Evolutionary conservation across 2,888 invertebrate species (phyloP), one percentile per base, ranked within the genome.

Genomic region (Chaetogeoica ovagalla): DNA sequence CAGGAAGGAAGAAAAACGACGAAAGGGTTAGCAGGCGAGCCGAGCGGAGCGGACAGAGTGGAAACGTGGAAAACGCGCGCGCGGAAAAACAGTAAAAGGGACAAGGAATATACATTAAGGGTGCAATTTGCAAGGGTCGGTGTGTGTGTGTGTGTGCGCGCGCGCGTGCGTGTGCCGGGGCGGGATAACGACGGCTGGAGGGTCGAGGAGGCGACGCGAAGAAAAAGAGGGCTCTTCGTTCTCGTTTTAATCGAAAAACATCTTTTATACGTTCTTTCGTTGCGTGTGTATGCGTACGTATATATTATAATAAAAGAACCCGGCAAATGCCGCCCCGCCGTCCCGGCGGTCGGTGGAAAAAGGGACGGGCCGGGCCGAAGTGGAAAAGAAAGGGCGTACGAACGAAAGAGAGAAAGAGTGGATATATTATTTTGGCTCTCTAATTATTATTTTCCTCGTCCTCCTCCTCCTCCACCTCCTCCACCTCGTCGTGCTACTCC

Each of bases 61-160:
- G 19, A 79, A 79, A 70, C n/a, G 79, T 62, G 66, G 75, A 48
- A 75, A 70, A 79, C 70, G 79, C 79, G 71, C n/a, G 68, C 52
- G 43, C 79, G 71, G 71, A 79, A 79, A 79, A 79, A 79, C 79
- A 65, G 79, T 30, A 79, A 79, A 79, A 79, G 79, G 79, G 71
- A 79, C 79, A 79, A 79, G 79, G 79, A 79, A 79, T 79, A 79
- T 79, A 79, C 79, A 79, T 79, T 79, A 79, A 79, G 79, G 79
- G 79, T 79, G 79, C 71, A 77, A 77, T 77, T 77, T 70, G 71
- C 71, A n/a, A 79, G 71, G 79, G 79, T 70, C 39, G 71, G 62
- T 43, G 57, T 23, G 30, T 30, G 30, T 4, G 30, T 7, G 62
- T 43, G 57, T 23, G 30, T 30, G 30, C 30, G 30, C 43, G 43